These are phyloP conservation scores for Podotricha telesiphe DNA, from an alignment of 2,888 invertebrate genomes.

Conservation along the genomic window DNA sequence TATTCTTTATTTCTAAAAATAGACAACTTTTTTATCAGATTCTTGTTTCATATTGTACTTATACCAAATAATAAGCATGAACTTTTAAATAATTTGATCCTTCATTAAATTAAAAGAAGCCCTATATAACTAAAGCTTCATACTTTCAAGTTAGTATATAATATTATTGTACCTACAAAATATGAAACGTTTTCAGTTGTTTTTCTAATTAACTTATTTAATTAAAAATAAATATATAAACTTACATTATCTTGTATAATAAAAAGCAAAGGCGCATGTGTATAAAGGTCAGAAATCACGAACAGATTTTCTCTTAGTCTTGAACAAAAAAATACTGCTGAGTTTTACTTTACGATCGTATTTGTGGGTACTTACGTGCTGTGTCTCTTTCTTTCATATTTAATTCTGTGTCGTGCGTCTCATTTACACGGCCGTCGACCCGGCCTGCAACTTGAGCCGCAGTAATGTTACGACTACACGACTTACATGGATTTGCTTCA, in stretches of 20 bases:
- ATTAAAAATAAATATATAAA: background rate
- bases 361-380: conserved; percentile 58
- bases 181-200: background rate
- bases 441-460: conserved; percentile 49
- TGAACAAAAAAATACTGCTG: conserved; percentile 60
- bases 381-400: conserved; percentile 49
- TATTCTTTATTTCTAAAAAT: background rate
- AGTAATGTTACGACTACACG: conserved; percentile 38
- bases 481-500: conserved; percentile 19
- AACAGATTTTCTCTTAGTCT: conserved; percentile 55
- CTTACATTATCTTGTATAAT: background rate
- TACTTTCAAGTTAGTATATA: background rate
- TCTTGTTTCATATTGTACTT: too few species aligned
- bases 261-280: conserved; percentile 29
- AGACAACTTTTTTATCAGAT: too few species aligned
- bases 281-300: conserved; percentile 45
- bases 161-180: background rate
- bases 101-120: background rate
- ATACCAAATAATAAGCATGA: background rate
- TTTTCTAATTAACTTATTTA: background rate
- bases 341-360: conserved; percentile 70
- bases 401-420: conserved; percentile 46
- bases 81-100: background rate
- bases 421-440: conserved; percentile 69
- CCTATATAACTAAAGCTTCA: background rate